Percentiles rank a stretch among this genome's conserved stretches.
phyloP scores from a whole-genome alignment of 2,113 vertebrate species.

The Pitta sordida region DNA sequence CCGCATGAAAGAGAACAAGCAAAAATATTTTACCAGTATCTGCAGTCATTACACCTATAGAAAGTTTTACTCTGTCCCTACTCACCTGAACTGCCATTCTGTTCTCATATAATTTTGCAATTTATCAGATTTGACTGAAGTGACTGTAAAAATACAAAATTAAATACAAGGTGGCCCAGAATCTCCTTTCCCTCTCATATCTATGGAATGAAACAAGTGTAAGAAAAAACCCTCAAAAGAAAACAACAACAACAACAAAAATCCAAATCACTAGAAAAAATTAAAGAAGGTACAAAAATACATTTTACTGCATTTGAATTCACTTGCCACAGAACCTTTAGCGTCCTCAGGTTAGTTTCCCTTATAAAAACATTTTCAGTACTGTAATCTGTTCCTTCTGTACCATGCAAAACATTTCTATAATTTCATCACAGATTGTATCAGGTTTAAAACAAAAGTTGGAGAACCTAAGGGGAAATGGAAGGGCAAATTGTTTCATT shows the following conservation, averaged over 20 bases:
- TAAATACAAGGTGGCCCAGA: neutral
- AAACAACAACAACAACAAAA: neutral
- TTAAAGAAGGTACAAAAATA: neutral
- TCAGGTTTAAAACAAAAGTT: neutral
- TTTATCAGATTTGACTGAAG: neutral
- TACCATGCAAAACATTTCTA: neutral
- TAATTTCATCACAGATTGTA: neutral
- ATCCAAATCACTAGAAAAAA: neutral
- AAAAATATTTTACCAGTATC: neutral
- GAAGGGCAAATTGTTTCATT: neutral
- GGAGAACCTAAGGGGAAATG: neutral
- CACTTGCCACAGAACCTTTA: neutral
- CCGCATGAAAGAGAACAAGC: neutral
- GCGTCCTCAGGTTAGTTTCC: neutral
- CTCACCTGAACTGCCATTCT: neutral
- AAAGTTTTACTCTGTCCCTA: neutral
- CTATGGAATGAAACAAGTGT: neutral
- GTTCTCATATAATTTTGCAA: neutral
- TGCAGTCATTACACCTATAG: neutral
- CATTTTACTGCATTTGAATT: neutral
- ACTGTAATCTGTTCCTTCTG: neutral
- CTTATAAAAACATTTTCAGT: neutral
- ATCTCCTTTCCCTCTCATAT: neutral
- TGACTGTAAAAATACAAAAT: neutral
- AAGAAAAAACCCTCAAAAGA: neutral